Evolutionary conservation across 2,888 invertebrate genomes (phyloP), one percentile per base, ranked within the genome.

Genomic region (Matsumyia berberina): DNA sequence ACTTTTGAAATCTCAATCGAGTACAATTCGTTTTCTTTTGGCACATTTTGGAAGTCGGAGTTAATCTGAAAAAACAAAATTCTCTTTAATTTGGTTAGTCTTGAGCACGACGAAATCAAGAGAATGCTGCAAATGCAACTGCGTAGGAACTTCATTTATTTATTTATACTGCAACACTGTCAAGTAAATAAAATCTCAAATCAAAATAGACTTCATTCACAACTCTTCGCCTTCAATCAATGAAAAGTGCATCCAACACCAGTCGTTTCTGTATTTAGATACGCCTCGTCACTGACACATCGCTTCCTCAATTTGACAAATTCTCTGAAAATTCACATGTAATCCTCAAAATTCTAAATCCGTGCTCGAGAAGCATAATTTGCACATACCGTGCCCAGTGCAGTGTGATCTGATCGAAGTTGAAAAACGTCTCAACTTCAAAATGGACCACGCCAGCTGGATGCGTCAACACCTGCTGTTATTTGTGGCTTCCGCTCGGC

Each of bases 391-490:
- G 9, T 2, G 12, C 29, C 12, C 8, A 8, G 24, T 46, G 19
- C 12, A 42, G 19, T 31, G 53, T 12, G 46, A 57, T 64, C 39
- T 79, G 80, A 79, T 85, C 85, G 85, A 85, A 80, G 53, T 85
- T 85, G 80, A 85, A 85, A 80, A 80, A 85, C 74, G 39, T 74
- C 85, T 86, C 70, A 73, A 69, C 69, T 78, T 9, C 6, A 44
- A 77, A 87, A 87, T 79, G 86, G 85, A 85, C 73, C 51, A 69
- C 66, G 73, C 85, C 87, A 87, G 85, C 86, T 87, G 87, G 66
- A 82, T 80, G 66, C 81, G 55, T 86, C 82, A 85, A 87, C 87
- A 87, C 87, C 87, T 87, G 87, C 86, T 76, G 82, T 82, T 79
- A 87, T 87, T 87, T 86, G 87, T 87, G 76, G 85, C 73, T 86